A percentile compares a stretch with the other conserved stretches of the same genome.
These are phyloP conservation scores for Sylvia borin DNA, from an alignment of 2,797 vertebrate species.

Conservation along the genomic window DNA sequence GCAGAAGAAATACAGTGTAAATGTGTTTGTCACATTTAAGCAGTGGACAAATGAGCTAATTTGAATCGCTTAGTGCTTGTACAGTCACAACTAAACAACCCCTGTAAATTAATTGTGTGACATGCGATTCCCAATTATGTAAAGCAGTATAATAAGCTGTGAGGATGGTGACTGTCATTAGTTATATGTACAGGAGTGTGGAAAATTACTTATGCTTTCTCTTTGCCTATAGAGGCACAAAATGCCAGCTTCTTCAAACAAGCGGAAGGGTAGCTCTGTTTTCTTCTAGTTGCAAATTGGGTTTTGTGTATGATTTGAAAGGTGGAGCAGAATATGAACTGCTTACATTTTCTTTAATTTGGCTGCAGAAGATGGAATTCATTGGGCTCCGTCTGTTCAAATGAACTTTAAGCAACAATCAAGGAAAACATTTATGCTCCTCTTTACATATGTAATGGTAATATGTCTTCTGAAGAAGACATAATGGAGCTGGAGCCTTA, in stretches of 20 bases:
- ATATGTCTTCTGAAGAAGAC: slow-evolving; percentile 59
- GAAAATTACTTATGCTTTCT: slow-evolving; percentile 59
- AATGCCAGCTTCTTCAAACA: slow-evolving; percentile 21
- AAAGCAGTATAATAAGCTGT: slow-evolving; percentile 54
- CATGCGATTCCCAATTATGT: slow-evolving; percentile 50
- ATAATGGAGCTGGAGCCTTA: slow-evolving; percentile 35
- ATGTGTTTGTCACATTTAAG: slow-evolving; percentile 61
- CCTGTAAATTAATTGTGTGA: slow-evolving; percentile 65
- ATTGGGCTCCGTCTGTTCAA: slow-evolving; percentile 73
- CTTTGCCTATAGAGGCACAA: slow-evolving; percentile 49
- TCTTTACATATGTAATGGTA: slow-evolving; percentile 45
- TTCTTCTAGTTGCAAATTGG: slow-evolving; percentile 41
- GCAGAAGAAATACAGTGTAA: slow-evolving; percentile 13
- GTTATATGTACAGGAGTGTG: slow-evolving; percentile 51
- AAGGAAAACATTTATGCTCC: slow-evolving; percentile 71
- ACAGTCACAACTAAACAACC: slow-evolving; percentile 45
- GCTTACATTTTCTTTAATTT: slow-evolving; percentile 73
- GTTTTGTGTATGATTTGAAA: slow-evolving; percentile 62
- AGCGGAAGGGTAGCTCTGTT: neutral
- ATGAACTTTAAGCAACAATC: slow-evolving; percentile 76
- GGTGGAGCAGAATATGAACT: slow-evolving; percentile 70
- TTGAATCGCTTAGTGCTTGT: slow-evolving; percentile 41
- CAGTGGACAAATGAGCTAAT: slow-evolving; percentile 63
- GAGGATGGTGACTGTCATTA: slow-evolving; percentile 61
- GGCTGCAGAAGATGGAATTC: slow-evolving; percentile 66